phyloP scores from a whole-genome alignment of 2,888 invertebrate species.

The Amiota communis region DNA sequence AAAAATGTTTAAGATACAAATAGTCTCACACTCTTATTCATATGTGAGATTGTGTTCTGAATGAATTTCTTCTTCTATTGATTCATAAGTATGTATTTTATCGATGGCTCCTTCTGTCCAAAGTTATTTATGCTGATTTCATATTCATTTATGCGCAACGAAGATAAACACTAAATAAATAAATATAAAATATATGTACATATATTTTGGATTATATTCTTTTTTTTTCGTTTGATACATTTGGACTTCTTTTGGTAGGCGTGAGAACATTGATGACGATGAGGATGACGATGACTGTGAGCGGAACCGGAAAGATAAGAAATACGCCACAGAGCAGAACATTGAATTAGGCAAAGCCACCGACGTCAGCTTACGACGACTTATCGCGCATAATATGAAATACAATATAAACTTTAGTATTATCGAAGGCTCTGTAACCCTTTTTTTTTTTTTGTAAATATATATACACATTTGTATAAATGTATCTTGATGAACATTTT shows the following conservation, averaged over 20 bases:
- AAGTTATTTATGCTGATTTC: background rate
- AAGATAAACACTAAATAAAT: constrained; percentile 28
- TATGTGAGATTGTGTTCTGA: too few relatives aligned
- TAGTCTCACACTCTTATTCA: too few relatives aligned
- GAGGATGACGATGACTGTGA: constrained; percentile 5
- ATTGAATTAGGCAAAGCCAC: constrained; percentile 18
- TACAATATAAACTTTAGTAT: background rate
- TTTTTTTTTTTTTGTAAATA: constrained; percentile 19
- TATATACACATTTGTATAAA: background rate
- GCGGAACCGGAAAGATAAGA: background rate
- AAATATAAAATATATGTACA: constrained; percentile 18
- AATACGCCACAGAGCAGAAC: constrained; percentile 15
- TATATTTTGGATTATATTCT: too few relatives aligned
- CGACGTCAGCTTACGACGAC: constrained; percentile 2
- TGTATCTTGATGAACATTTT: background rate
- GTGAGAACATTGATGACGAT: background rate
- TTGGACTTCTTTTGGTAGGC: constrained; percentile 1
- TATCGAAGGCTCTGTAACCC: constrained; percentile 17
- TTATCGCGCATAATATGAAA: constrained; percentile 21
- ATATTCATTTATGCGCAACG: constrained; percentile 29
- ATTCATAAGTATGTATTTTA: too few relatives aligned
- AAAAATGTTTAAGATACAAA: too few relatives aligned
- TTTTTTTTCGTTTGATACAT: background rate
- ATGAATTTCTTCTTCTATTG: too few relatives aligned
- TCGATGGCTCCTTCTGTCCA: too few relatives aligned